Evolutionary conservation across 2,797 vertebrate species (phyloP), one percentile per base, ranked within the genome.

Genomic region (Sylvia borin): DNA sequence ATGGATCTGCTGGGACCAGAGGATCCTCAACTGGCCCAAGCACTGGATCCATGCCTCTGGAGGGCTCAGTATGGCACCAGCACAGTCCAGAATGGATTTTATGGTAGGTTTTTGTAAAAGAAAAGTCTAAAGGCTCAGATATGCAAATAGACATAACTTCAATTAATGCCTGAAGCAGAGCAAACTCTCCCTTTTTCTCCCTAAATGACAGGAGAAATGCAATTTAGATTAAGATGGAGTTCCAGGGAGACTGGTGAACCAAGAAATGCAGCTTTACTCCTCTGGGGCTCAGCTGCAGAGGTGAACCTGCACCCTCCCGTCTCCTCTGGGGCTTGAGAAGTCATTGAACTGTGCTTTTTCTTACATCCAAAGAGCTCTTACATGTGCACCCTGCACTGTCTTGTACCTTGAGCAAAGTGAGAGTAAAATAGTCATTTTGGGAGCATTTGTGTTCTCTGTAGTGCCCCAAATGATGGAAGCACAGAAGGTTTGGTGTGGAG

Each of bases 1-100:
- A 53, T 98, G 73, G 97, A 98, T 45, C 45, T 98, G 55, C 94
- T 98, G 75, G 96, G 96, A 13, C 97, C 96, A 12, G 97, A 98
- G 77, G 97, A 98, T 57, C 96, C 97, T 5, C 43, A 73, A 3
- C 32, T 81, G 81, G 96, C 96, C 31, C 91, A 77, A 38, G 75
- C 68, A 16, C 64, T 95, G 45, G 96, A 98, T 72, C 97, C 96
- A 0, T 78, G 57, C 58, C 58, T 96, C 73, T 98, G 97, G 97
- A 97, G 95, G 62, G 96, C 96, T 88, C 97, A 97, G 77, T 96
- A 93, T 42, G 96, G 97, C 64, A 92, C n/a, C 78, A 97, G 94
- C 67, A 38, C 38, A 16, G 72, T 97, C 50, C 97, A 95, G 47
- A 97, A 97, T 57, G 96, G 91, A 34, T 95, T 98, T 93, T 98